A percentile compares a stretch with the other conserved stretches of the same genome.
phyloP scores from a whole-genome alignment of 2,113 vertebrate species.

The Tursiops truncatus region DNA sequence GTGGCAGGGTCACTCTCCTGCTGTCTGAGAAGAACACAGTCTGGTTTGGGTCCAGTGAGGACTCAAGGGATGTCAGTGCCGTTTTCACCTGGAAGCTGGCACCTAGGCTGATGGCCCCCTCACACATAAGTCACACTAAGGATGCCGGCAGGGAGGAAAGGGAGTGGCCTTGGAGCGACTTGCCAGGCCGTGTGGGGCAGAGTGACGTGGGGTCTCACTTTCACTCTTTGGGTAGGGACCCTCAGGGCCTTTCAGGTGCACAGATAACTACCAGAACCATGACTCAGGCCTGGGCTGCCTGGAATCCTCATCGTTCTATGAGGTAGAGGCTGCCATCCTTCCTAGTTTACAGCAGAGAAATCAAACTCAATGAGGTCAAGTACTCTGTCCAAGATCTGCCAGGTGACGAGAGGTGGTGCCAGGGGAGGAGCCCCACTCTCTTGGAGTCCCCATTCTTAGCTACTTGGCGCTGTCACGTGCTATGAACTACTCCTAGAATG shows the following conservation, averaged over 20 bases:
- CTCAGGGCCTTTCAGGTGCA: neutral
- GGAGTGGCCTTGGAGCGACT: neutral
- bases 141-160: neutral
- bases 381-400: neutral
- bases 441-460: too few relatives aligned
- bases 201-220: neutral
- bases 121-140: neutral
- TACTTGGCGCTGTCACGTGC: neutral
- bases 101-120: neutral
- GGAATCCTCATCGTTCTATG: neutral
- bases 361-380: neutral
- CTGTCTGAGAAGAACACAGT: neutral
- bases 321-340: neutral
- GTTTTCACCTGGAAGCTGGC: neutral
- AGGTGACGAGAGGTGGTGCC: neutral
- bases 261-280: neutral
- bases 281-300: neutral
- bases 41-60: neutral
- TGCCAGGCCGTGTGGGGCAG: neutral
- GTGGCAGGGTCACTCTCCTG: neutral
- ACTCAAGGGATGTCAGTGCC: neutral
- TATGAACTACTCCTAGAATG: neutral
- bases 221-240: neutral
- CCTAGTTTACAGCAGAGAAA: neutral
- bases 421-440: neutral